Conservation (phyloP, 1,140 invertebrate species). For the Aphelenchoides avenae region DNA sequence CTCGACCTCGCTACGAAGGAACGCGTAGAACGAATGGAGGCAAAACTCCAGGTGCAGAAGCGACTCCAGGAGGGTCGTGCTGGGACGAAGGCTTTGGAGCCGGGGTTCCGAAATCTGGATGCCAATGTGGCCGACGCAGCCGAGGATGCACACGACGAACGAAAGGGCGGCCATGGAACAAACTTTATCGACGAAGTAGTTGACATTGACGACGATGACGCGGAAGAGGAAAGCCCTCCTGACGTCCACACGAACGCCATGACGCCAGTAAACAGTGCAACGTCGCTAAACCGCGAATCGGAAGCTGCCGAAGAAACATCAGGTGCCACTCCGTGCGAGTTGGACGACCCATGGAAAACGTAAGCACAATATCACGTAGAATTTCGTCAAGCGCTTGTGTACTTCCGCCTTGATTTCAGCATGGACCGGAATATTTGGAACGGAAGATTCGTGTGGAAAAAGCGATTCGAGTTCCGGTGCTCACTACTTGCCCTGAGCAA, state of each 20-base stretch:
- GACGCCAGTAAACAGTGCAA: background rate
- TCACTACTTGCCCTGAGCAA: slow-evolving; percentile 8
- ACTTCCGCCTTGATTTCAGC: background rate
- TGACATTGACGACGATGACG: no score
- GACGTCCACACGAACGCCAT: background rate
- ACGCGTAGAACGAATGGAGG: slow-evolving; percentile 11
- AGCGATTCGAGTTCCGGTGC: slow-evolving; percentile 1
- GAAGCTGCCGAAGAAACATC: background rate
- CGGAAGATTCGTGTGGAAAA: background rate
- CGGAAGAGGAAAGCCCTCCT: background rate
- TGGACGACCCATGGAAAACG: background rate
- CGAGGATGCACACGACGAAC: background rate
- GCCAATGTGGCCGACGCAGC: slow-evolving; percentile 2
- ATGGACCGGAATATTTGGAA: slow-evolving; percentile 1
- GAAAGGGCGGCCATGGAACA: background rate
- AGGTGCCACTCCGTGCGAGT: background rate
- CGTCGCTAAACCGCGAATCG: background rate
- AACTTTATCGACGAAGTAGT: no score
- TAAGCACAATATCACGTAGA: background rate
- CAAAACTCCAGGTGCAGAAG: slow-evolving; percentile 12
- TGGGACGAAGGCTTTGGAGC: background rate
- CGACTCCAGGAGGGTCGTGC: background rate
- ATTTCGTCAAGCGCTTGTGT: background rate
- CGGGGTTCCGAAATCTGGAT: slow-evolving; percentile 4
- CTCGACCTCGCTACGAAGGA: slow-evolving; percentile 12